Conservation (phyloP, 2,113 vertebrate genomes). For the Leiothrix lutea region DNA sequence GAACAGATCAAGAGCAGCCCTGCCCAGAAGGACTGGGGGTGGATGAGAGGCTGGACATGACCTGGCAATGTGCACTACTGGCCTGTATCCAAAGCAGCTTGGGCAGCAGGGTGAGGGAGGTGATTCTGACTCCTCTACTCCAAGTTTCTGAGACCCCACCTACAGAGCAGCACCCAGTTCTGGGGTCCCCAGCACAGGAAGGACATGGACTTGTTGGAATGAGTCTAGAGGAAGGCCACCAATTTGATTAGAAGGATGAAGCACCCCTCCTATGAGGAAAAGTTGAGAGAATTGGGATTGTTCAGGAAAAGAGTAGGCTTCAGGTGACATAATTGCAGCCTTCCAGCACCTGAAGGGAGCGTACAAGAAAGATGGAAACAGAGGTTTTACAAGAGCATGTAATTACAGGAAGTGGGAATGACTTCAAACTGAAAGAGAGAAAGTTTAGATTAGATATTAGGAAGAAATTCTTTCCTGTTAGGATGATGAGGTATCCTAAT, state of each 20-base stretch:
- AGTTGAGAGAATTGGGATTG: background rate
- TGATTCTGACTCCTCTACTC: background rate
- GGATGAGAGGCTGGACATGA: background rate
- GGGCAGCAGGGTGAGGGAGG: background rate
- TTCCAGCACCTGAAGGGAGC: background rate
- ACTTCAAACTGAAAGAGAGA: background rate
- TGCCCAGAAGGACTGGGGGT: background rate
- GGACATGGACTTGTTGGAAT: background rate
- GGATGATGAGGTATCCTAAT: background rate
- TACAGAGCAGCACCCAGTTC: background rate
- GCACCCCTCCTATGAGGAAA: background rate
- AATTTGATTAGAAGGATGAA: background rate
- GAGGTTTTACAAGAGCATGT: too few species aligned
- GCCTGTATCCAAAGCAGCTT: accelerated
- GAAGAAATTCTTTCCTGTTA: background rate
- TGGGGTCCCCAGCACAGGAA: background rate
- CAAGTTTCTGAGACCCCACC: background rate
- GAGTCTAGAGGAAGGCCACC: background rate
- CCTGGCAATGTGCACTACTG: accelerated
- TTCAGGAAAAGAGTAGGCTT: background rate
- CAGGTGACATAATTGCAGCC: background rate
- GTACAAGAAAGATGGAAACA: background rate
- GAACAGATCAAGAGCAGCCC: background rate
- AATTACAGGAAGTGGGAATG: background rate
- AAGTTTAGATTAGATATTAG: background rate